These are phyloP conservation scores for Apotomis capreana DNA, from an alignment of 2,888 invertebrate genomes.

Conservation along the genomic window DNA sequence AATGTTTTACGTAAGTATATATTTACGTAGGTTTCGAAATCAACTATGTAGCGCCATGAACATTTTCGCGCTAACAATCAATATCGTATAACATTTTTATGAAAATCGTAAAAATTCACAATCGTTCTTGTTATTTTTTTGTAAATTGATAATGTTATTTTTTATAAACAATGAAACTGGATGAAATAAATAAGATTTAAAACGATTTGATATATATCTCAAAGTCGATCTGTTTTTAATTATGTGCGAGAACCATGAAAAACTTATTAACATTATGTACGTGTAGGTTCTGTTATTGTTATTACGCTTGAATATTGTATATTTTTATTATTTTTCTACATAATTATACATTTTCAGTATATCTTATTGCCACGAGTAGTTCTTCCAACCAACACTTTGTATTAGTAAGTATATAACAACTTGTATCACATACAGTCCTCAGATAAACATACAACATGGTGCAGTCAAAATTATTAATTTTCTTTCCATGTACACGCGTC, in stretches of 20 bases:
- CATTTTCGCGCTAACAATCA: no score
- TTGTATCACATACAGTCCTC: no score
- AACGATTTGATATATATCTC: no score
- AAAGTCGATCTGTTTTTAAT: neutral
- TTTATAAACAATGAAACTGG: no score
- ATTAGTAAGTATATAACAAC: conserved; percentile 47
- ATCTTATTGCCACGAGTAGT: neutral
- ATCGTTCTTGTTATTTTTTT: neutral
- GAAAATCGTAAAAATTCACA: conserved; percentile 6
- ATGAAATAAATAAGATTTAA: no score
- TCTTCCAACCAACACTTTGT: conserved; percentile 52
- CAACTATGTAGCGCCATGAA: no score
- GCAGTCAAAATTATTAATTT: no score
- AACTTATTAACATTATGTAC: neutral
- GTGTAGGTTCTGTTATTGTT: neutral
- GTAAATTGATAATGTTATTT: neutral
- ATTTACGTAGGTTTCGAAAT: no score
- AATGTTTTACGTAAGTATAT: no score
- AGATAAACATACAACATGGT: no score
- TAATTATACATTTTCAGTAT: conserved; percentile 24
- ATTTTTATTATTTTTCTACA: neutral
- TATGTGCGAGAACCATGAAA: neutral
- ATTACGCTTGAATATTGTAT: neutral
- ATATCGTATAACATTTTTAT: conserved; percentile 1
- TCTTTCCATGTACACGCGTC: no score